Base-by-base conservation (phyloP, 1,140 invertebrate species). In the Papilio polyxenes region DNA sequence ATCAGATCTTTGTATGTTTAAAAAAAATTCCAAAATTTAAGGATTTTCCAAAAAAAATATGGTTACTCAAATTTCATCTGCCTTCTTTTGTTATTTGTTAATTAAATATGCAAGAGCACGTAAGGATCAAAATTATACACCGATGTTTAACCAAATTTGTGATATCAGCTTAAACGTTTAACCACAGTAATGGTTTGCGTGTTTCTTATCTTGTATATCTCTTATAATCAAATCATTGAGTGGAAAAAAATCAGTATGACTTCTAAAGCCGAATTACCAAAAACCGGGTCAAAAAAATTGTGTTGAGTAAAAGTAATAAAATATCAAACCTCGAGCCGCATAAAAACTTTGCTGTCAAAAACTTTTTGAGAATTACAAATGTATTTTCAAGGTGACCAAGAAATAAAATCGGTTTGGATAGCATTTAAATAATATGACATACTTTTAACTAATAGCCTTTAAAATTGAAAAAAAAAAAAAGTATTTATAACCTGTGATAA, bases 311-410 rank as follows among this genome's bases (percentile, higher is more conserved):
- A 65, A 65, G 62, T 65, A 31, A 72, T 23, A 65, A 37, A 37
- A 37, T 15, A 72, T 37, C 23, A 31, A 11, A 15, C 23, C 65
- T 23, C 62, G 23, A 65, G 62, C 23, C 23, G 31, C 11, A 13
- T 20, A 72, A 72, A 65, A 72, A 72, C 65, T 72, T 37, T 72
- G 65, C 65, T 40, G 65, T 72, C 65, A 37, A 37, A 72, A 72
- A 72, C 65, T 72, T 72, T 40, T 72, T 72, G 65, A 72, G 23
- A 72, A 72, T 72, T 72, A 37, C 13, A 72, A 40, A 72, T 72
- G 13, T 72, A 72, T 72, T 72, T 72, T 72, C 65, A 72, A 72
- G 65, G 65, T 72, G 65, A 72, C 31, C 65, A 15, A 37, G 1
- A 37, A 11, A 40, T 72, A 15, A 72, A 72, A 72, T 72, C 65